Evolutionary conservation across 2,797 vertebrate species (phyloP).

Genomic region (Rousettus madagascariensis): DNA sequence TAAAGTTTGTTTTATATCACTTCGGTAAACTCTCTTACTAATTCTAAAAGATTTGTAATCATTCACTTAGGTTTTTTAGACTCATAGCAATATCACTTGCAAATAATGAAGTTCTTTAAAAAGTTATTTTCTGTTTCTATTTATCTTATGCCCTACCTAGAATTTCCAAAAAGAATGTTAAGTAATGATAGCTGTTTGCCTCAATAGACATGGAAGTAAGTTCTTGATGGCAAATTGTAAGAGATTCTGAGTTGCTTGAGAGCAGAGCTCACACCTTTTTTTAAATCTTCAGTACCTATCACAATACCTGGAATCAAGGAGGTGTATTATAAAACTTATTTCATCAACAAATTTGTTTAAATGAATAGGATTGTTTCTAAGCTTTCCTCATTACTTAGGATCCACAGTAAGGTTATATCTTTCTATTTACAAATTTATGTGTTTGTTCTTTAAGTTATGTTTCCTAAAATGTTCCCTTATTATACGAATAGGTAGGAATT

Average conservation of each 20-base stretch:
- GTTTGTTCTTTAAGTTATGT: slow-evolving; percentile 23
- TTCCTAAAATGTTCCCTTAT: neutral
- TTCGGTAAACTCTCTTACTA: neutral
- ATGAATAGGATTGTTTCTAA: neutral
- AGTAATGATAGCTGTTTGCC: neutral
- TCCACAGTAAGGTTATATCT: neutral
- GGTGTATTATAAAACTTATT: neutral
- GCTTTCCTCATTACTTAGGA: neutral
- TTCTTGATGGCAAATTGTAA: neutral
- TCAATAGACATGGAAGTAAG: neutral
- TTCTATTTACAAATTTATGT: neutral
- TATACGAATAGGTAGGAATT: neutral
- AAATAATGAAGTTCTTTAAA: slow-evolving; percentile 17
- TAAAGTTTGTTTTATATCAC: neutral
- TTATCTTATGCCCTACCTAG: neutral
- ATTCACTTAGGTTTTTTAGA: neutral
- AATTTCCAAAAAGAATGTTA: neutral
- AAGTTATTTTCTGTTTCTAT: neutral
- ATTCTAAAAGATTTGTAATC: neutral
- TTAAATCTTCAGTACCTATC: neutral
- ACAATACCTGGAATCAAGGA: neutral
- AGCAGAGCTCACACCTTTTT: neutral
- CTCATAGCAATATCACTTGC: neutral
- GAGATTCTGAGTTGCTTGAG: neutral
- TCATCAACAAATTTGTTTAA: neutral